Evolutionary conservation across 1,140 invertebrate genomes (phyloP).

Genomic region (Maconellicoccus hirsutus): DNA sequence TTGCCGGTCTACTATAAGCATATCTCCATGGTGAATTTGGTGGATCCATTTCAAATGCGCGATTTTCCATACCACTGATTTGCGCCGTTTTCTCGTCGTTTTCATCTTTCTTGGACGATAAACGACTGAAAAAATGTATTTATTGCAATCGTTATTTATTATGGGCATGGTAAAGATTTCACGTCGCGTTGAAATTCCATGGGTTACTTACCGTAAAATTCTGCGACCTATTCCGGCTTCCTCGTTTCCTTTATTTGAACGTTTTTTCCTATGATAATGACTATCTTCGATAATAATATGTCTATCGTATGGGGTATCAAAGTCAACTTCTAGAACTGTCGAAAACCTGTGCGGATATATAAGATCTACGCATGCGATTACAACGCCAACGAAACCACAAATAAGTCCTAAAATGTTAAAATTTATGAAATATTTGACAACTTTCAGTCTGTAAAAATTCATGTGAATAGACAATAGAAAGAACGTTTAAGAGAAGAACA

Average conservation of each 20-base stretch:
- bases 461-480: no score
- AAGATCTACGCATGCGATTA: conserved; percentile 69
- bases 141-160: neutral
- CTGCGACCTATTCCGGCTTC: conserved; percentile 46
- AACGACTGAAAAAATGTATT: conserved; percentile 35
- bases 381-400: conserved; percentile 57
- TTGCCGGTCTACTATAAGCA: conserved; percentile 35
- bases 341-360: conserved; percentile 84
- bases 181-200: neutral
- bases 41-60: conserved; percentile 45
- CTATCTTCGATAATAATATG: conserved; percentile 85
- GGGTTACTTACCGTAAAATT: conserved; percentile 44
- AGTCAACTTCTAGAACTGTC: conserved; percentile 84
- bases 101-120: conserved; percentile 47
- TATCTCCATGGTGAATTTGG: conserved; percentile 46
- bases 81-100: conserved; percentile 34
- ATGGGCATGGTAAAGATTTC: neutral
- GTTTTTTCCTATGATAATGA: conserved; percentile 48
- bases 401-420: conserved; percentile 44
- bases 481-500: no score
- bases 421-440: neutral
- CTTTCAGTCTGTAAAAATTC: no score
- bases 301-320: conserved; percentile 83
- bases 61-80: conserved; percentile 41
- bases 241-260: conserved; percentile 46